phyloP scores from a whole-genome alignment of 1,140 invertebrate species.

The Platorchestia sp. region DNA sequence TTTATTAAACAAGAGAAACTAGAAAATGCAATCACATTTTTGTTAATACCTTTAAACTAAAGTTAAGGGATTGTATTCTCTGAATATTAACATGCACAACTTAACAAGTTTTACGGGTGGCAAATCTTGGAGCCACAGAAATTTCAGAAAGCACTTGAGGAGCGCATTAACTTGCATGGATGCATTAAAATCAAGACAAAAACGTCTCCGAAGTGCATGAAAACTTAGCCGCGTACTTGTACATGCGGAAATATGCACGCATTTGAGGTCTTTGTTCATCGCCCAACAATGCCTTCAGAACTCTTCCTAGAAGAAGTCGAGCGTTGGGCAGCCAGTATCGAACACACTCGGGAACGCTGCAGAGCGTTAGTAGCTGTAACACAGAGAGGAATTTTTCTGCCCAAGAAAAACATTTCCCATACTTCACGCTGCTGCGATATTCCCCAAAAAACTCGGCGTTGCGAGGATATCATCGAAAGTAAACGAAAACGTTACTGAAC shows the following conservation, averaged over 20 bases:
- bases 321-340: background rate
- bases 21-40: too few relatives aligned
- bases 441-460: constrained; percentile 12
- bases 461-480: constrained; percentile 43
- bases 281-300: background rate
- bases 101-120: too few relatives aligned
- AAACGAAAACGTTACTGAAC: constrained; percentile 50
- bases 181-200: background rate
- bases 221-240: background rate
- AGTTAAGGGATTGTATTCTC: too few relatives aligned
- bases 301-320: background rate
- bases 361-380: background rate
- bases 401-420: background rate
- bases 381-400: background rate
- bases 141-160: too few relatives aligned
- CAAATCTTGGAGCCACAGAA: too few relatives aligned
- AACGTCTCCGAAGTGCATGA: background rate
- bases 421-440: background rate
- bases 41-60: too few relatives aligned
- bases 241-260: background rate
- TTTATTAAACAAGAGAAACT: too few relatives aligned
- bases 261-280: background rate
- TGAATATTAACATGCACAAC: too few relatives aligned
- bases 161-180: background rate
- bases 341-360: background rate